Evolutionary conservation across 2,888 invertebrate species (phyloP), one percentile per base, ranked within the genome.

Genomic region (Pinctada fucata): DNA sequence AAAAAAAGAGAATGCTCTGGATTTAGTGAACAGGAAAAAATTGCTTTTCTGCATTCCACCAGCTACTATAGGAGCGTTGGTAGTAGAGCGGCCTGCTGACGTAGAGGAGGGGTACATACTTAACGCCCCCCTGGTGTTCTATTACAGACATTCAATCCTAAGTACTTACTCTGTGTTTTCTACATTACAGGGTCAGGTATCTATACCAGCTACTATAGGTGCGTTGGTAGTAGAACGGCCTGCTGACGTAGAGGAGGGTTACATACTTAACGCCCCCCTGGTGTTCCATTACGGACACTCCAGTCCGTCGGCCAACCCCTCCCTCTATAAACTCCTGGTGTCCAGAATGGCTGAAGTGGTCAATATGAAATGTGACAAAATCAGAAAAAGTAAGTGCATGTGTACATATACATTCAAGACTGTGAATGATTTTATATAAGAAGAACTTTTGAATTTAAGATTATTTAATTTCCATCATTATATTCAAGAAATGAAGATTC

Each of bases 31-130:
- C n/a, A n/a, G n/a, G n/a, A n/a, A n/a, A n/a, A n/a, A n/a, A n/a
- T n/a, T n/a, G n/a, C n/a, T n/a, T n/a, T n/a, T n/a, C n/a, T n/a
- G n/a, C n/a, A n/a, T n/a, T 31, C 31, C 31, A 10, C 78, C 78
- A 4, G 75, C 58, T 10, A 75, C 75, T 1, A 52, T 79, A 13
- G 71, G 97, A 66, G 97, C 97, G 31, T 31, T 31, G 31, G 31
- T 31, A 31, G 31, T 99, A 10, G 99, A 99, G 93, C 93, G 98
- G 75, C 97, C 98, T 0, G 97, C 99, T 0, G 96, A 97, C 77
- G 95, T 98, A 51, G 97, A 98, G 88, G 99, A 99, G 89, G 98
- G 98, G 0, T 99, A 98, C 91, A 96, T 97, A 70, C 96, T 97
- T 91, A 96, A 96, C 31, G 97, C 97, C 0, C 99, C 99, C 0